Evolutionary conservation across 2,888 invertebrate species (phyloP), one percentile per base, ranked within the genome.

Genomic region (Margaritifera margaritifera): DNA sequence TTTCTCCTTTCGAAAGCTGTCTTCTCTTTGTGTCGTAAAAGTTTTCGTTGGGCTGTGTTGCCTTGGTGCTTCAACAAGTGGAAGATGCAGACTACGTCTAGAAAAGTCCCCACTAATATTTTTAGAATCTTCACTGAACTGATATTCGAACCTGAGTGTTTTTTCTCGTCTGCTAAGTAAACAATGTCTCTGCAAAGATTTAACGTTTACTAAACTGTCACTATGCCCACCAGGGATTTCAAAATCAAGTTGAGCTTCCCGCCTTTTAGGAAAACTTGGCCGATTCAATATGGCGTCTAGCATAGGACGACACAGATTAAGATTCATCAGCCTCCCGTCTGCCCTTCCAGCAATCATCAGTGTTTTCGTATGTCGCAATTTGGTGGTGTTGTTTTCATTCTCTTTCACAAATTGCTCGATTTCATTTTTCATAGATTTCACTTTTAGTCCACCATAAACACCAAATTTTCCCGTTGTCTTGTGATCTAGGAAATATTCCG

Each of bases 381-480:
- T 77, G 15, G 74, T 66, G 54, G 72, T 69, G 18, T 74, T 70
- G 51, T 77, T 72, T 55, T 65, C 64, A 57, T 72, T 72, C 31
- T 77, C 74, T 55, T 77, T 77, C 66, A 74, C 70, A 6, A 74
- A 66, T 22, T 62, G 64, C 51, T 75, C 77, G 6, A 77, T 75
- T 53, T 77, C 74, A 53, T 61, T 61, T 57, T 73, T 75, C 50
- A 79, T 54, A 15, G 79, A 79, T 60, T 76, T 72, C 8, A 81
- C 70, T 18, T 72, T 62, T 24, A 75, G 66, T 18, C 81, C 81
- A 11, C 77, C 78, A 57, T 81, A 81, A 55, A 77, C 71, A 1
- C 81, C 81, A 56, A 70, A 79, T n/a, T 68, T 68, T 15, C 63
- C 68, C 3, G 69, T 67, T 6, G 61, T 58, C 2, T 71, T 66